Base-by-base conservation (phyloP, 2,888 invertebrate genomes). In the Entomobrya proxima region DNA sequence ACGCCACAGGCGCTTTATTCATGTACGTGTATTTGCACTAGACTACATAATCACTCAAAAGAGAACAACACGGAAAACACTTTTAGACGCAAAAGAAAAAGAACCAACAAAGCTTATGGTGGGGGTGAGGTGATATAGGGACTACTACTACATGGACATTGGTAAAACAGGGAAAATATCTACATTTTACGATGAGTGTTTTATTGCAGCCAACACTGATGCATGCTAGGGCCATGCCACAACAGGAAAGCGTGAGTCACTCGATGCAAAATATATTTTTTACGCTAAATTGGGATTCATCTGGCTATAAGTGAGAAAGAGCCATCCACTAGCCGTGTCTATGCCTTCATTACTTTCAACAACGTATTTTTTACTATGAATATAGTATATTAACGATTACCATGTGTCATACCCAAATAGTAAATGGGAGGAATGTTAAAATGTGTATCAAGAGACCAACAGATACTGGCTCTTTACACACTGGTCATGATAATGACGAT, bases 231-330 rank as follows among this genome's bases (percentile, higher is more conserved):
- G 24, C 32, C n/a, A 27, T 61, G 58, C 47, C 18, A 50, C 50
- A 35, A 32, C 74, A 47, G 44, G 40, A 32, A 81, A 74, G 24
- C 61, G 47, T 74, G 81, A 81, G 81, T 81, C 81, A 81, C 32
- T 67, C 21, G 47, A 61, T 81, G 61, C 74, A 74, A 81, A 74
- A 69, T 47, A n/a, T n/a, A 50, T 50, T 74, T 74, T 74, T 50
- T 21, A 74, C 64, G 58, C 74, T 81, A 75, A 81, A 81, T 74
- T 81, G 44, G 72, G 74, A 44, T 52, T 44, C 72, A 72, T 72
- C 72, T 47, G 47, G 44, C n/a, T 24, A 4, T 30, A 13, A 72
- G 1, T 2, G 1, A 72, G 50, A n/a, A 55, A 55, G 18, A 50
- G 21, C 32, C 30, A 61, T 32, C 61, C 61, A 32, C 7, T 61